These are phyloP conservation scores for Silurus asotus DNA, from an alignment of 2,113 vertebrate genomes.

Conservation along the genomic window DNA sequence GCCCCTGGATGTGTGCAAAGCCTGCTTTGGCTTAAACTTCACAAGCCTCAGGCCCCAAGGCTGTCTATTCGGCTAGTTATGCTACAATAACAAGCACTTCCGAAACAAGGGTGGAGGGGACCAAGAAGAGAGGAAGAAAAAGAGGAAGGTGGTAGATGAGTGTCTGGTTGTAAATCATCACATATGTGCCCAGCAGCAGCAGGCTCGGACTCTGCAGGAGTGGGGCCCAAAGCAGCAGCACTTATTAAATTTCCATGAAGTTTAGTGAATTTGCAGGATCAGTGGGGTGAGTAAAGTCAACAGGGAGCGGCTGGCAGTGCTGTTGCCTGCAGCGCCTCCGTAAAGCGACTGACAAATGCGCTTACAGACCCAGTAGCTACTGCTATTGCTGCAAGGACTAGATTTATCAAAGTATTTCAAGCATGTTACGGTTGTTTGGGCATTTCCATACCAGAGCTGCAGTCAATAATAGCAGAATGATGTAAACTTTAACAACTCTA, in stretches of 20 bases:
- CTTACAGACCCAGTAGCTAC: constrained; percentile 48
- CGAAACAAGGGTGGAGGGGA: constrained; percentile 45
- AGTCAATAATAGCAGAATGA: not conserved
- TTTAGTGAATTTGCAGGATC: constrained; percentile 69
- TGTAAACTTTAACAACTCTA: not conserved
- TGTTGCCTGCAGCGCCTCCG: constrained; percentile 59
- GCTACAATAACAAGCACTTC: constrained; percentile 55
- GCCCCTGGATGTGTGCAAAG: constrained; percentile 55
- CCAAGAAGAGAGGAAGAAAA: constrained; percentile 30
- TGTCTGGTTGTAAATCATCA: constrained; percentile 63
- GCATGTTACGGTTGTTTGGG: not conserved
- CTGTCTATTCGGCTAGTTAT: constrained; percentile 49
- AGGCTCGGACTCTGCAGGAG: constrained; percentile 62
- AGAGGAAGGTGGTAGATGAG: constrained; percentile 49
- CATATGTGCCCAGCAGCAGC: constrained; percentile 61
- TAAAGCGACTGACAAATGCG: constrained; percentile 64
- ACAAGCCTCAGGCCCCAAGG: constrained; percentile 58
- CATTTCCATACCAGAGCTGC: not conserved
- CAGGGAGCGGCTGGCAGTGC: constrained; percentile 55
- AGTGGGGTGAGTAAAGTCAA: constrained; percentile 57
- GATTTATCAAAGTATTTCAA: constrained; percentile 28
- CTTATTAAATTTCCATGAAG: constrained; percentile 69
- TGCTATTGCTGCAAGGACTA: constrained; percentile 66
- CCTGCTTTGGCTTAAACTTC: constrained; percentile 55
- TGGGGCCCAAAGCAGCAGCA: constrained; percentile 58